Evolutionary conservation across 2,113 vertebrate genomes (phyloP), one percentile per base, ranked within the genome.

Genomic region (Callaeas wilsoni): DNA sequence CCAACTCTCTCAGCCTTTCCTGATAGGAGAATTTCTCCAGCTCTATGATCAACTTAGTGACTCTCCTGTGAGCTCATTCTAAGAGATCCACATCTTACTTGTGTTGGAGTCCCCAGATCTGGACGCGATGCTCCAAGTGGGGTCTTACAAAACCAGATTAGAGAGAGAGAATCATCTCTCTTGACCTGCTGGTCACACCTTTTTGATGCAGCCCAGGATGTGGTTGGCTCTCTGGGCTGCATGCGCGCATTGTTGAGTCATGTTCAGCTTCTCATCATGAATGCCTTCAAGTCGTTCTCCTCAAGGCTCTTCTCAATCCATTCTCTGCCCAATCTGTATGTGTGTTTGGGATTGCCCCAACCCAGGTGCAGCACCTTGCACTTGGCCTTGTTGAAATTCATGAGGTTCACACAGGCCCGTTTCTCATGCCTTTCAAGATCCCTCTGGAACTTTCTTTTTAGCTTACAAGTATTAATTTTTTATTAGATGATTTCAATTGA

Each of bases 121-220:
- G 23, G 47, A 20, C 0, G 0, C 1, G 1, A 16, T 62, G 17
- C 17, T 44, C 18, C 27, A 22, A 50, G 27, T 15, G 12, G 3
- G 16, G 9, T 63, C 9, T 56, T n/a, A 49, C 3, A 49, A 32
- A 26, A 49, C 9, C 11, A 22, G 11, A 56, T 32, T 32, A 49
- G 11, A 41, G 7, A 20, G 16, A 4, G 11, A 32, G 13, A 63
- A 42, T 12, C 25, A 49, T 30, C 49, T 79, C 26, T 25, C 30
- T 49, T 23, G 13, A 70, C 16, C 20, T 14, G 10, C 20, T 63
- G 49, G 25, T 63, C 20, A n/a, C 0, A 0, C 4, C 6, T 71
- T 41, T 76, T 63, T 35, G n/a, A 47, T 62, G 39, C 47, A 41
- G n/a, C 8, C 25, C 30, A 41, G n/a, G n/a, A 53, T n/a, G 47